Evolutionary conservation across 2,797 vertebrate species (phyloP), one percentile per base, ranked within the genome.

Genomic region (Chaetodon trifasciatus): DNA sequence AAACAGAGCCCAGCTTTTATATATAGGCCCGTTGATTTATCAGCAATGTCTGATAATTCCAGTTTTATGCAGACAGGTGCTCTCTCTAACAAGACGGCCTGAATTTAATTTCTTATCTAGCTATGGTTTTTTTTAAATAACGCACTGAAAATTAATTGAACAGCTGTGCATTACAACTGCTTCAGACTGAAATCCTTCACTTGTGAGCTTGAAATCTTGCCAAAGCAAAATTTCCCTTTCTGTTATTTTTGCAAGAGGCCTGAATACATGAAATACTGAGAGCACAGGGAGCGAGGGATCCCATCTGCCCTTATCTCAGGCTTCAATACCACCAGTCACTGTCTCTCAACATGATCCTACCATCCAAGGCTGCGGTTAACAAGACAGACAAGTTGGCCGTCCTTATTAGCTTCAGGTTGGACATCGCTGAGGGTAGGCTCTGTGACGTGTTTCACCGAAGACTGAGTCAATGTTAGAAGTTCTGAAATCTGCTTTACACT

Each of bases 321-420:
- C 72, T 74, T 78, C 63, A 74, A 56, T 9, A 74, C 39, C 4
- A 0, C 60, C 11, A 49, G 52, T 79, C 79, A 74, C 49, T 35
- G 47, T 76, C 71, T 81, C 57, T 62, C 73, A 6, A 15, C 17
- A 56, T 70, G 84, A 88, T 81, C 80, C 74, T 58, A 66, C 62
- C 53, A 70, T 72, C 76, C 63, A 58, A 44, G 65, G 66, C 82
- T 21, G 13, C 3, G 7, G 61, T 76, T 91, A 91, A 92, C 87
- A 84, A 90, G 89, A 76, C 53, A 39, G 63, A 78, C 23, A 16
- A 80, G 78, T 66, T 37, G 77, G 60, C 40, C 55, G 5, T 64
- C 74, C 90, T 84, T 73, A 87, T 91, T 87, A 87, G 71, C 68
- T 67, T 44, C 63, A 63, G 76, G 79, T 60, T 32, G 40, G 52